Percentiles rank a stretch among this genome's conserved stretches.
These are phyloP conservation scores for Hippolais icterina DNA, from an alignment of 2,113 vertebrate genomes.

Conservation along the genomic window DNA sequence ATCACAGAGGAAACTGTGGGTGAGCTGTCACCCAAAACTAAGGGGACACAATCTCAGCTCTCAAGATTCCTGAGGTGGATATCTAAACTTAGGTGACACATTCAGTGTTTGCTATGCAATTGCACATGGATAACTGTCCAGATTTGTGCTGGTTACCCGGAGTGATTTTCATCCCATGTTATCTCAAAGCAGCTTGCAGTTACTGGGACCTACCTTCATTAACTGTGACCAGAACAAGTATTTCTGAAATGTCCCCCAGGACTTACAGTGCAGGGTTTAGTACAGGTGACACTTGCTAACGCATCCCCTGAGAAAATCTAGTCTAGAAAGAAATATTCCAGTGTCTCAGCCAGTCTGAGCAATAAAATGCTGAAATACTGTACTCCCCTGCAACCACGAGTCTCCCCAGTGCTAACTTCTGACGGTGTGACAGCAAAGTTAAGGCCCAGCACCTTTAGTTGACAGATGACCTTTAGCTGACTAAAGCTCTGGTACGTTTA, in stretches of 20 bases:
- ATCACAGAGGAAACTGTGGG: not conserved
- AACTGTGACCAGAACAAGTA: not conserved
- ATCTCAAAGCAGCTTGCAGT: not conserved
- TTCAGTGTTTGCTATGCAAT: not conserved
- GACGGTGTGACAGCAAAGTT: slow-evolving; percentile 20
- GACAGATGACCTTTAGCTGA: slow-evolving; percentile 56
- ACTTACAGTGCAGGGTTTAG: not conserved
- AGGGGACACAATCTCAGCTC: not conserved
- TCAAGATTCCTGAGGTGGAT: not conserved
- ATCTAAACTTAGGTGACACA: not conserved
- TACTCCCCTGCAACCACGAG: not conserved
- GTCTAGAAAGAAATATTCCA: not conserved
- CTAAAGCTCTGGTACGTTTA: slow-evolving; percentile 33
- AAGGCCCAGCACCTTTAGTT: slow-evolving; percentile 43
- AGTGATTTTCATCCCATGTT: not conserved
- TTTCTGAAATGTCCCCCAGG: not conserved
- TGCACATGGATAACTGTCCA: not conserved
- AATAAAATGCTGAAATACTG: not conserved
- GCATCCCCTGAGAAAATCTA: not conserved
- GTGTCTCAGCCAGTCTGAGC: not conserved
- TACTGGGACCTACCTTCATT: not conserved
- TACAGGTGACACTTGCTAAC: not conserved
- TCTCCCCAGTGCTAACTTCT: not conserved
- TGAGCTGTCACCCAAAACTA: not conserved
- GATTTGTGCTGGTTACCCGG: not conserved